A percentile compares a stretch with the other conserved stretches of the same genome.
Conservation (phyloP, 2,113 vertebrate genomes). For the Mastomys natalensis region DNA sequence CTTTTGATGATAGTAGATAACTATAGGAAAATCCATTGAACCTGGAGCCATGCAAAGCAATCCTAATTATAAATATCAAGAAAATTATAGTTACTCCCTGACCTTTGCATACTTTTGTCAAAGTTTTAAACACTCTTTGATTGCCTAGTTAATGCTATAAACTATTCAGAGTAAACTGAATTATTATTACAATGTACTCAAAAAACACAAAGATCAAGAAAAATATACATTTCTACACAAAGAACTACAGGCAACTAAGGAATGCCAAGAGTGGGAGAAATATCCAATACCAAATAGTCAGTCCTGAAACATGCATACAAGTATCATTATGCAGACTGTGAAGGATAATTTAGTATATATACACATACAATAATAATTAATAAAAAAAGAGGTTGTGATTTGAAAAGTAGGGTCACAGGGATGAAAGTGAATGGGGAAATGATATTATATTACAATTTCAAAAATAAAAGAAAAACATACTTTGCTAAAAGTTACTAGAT, state of each 20-base stretch:
- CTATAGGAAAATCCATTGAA: background rate
- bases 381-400: background rate
- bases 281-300: background rate
- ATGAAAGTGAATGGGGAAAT: background rate
- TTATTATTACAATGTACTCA: background rate
- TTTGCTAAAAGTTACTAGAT: background rate
- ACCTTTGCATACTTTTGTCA: slow-evolving; percentile 12
- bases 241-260: background rate
- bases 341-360: background rate
- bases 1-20: background rate
- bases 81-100: background rate
- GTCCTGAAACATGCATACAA: background rate
- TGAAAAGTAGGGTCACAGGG: background rate
- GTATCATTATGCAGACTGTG: background rate
- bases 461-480: background rate
- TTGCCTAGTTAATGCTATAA: background rate
- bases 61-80: background rate
- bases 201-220: background rate
- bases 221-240: background rate
- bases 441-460: background rate
- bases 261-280: background rate
- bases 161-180: background rate
- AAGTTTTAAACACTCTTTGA: background rate
- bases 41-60: background rate
- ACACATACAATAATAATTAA: background rate